A percentile compares a stretch with the other conserved stretches of the same genome.
Conservation (phyloP, 2,113 vertebrate species). For the Rhipidura dahli region DNA sequence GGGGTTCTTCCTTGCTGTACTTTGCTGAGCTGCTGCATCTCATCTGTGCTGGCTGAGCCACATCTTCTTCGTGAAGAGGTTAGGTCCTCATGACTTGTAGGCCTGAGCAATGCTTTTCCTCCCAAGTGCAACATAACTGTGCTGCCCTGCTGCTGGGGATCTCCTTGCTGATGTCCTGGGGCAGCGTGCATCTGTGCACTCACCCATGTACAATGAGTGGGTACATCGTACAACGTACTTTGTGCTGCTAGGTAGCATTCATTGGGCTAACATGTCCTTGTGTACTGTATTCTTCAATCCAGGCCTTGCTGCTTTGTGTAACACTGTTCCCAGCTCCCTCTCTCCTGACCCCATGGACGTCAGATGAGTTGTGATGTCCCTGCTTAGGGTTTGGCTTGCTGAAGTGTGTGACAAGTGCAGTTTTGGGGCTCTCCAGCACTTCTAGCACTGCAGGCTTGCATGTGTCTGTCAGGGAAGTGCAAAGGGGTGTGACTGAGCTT, state of each 20-base stretch:
- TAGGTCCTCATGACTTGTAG: rapidly evolving
- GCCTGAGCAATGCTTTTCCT: not conserved
- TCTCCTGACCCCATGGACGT: not conserved
- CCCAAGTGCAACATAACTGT: not conserved
- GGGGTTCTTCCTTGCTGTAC: rapidly evolving
- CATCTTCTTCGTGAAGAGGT: rapidly evolving
- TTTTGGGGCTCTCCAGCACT: not conserved
- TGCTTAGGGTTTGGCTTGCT: not conserved
- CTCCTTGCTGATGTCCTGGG: rapidly evolving
- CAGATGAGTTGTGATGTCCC: not conserved
- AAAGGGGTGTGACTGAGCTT: not conserved
- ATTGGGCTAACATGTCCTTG: rapidly evolving
- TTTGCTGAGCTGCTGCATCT: not conserved
- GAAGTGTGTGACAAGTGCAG: not conserved
- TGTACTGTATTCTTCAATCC: not conserved
- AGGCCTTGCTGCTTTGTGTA: not conserved
- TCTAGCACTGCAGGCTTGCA: not conserved
- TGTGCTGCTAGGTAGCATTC: not conserved
- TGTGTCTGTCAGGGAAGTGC: rapidly evolving
- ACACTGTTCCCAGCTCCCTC: not conserved
- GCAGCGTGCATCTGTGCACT: not conserved
- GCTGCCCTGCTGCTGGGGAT: not conserved
- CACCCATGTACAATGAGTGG: rapidly evolving
- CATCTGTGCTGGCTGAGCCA: not conserved
- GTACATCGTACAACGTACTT: not conserved